Evolutionary conservation across 1,140 invertebrate genomes (phyloP), one percentile per base, ranked within the genome.

Genomic region (Zophobas atratus): DNA sequence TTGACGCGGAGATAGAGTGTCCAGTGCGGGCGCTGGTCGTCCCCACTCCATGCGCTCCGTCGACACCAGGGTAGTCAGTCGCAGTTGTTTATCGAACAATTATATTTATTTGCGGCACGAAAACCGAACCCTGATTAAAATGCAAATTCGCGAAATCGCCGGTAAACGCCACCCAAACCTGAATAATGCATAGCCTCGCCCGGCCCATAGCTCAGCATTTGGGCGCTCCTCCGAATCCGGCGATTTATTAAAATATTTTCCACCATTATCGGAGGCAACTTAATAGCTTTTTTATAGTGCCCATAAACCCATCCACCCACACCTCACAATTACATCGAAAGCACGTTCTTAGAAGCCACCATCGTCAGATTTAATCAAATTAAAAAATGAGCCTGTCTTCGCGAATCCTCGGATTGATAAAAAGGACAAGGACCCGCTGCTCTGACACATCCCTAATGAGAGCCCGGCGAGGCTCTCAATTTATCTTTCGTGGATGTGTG

Each of bases 401-500:
- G 60, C 60, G 60, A 67, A 67, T 67, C 60, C 39, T 67, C 8
- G n/a, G 8, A 43, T 4, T 43, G 60, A 67, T 67, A 67, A 67
- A 6, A 36, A n/a, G 34, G 34, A 56, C 34, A 56, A 56, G 34
- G 34, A 8, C 8, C 34, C 8, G 49, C 2, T 5, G 2, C 49
- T 2, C 6, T 2, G 20, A 67, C 60, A 67, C 38, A 6, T 4
- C 60, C 39, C 60, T 43, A 43, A 67, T 67, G 60, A 67, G 38
- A 20, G 20, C 20, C 20, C 20, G 20, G 20, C 20, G 20, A 20
- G 20, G 6, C 60, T 36, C n/a, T n/a, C 49, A 55, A 73, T 73
- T 73, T 73, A 73, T 73, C 49, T 73, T 55, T 20, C 36, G 71
- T 73, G 46, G 41, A 43, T 67, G 60, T 75, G 73, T 75, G 55